Base-by-base conservation (phyloP, 2,797 vertebrate genomes). In the Lutjanus campechanus region DNA sequence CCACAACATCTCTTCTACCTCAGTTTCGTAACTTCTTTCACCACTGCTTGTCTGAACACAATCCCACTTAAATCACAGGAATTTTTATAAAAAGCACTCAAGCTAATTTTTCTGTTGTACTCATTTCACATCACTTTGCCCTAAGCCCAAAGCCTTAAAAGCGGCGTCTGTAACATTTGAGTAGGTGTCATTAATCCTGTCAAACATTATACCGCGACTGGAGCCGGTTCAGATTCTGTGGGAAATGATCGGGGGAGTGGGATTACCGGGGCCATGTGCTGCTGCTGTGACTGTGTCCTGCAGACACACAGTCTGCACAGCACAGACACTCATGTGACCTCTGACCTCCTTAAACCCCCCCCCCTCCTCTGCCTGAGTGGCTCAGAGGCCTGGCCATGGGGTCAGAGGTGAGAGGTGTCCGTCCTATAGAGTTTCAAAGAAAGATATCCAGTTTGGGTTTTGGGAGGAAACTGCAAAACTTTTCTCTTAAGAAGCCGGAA, bases 251-350 rank as follows among this genome's bases (percentile, higher is more conserved):
- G 59, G 67, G 76, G 80, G 85, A 91, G 88, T 82, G 89, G 90
- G 93, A 93, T 94, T 93, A 93, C 89, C 69, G 83, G 63, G 86
- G 88, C 90, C 88, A 90, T 90, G 86, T 91, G 91, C 90, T 87
- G 73, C 47, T 46, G 44, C 44, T 36, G 29, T 36, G 29, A 90
- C 91, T 90, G 80, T 65, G 90, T 89, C 79, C 91, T 58, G 82
- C 89, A 96, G 95, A 95, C 95, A 90, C 83, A 86, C 83, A 92
- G 95, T 95, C 95, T 96, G 90, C 92, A 82, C 88, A 76, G 80
- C 86, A 83, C 80, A 91, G 93, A 91, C 92, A 86, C 88, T 85
- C 87, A 82, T 78, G 75, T 76, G 86, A 90, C 91, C 92, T 77
- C 76, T 83, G 88, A 92, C 92, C 94, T 86, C 65, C 78, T 86